Evolutionary conservation across 1,140 invertebrate species (phyloP), one percentile per base, ranked within the genome.

Genomic region (Apis florea): DNA sequence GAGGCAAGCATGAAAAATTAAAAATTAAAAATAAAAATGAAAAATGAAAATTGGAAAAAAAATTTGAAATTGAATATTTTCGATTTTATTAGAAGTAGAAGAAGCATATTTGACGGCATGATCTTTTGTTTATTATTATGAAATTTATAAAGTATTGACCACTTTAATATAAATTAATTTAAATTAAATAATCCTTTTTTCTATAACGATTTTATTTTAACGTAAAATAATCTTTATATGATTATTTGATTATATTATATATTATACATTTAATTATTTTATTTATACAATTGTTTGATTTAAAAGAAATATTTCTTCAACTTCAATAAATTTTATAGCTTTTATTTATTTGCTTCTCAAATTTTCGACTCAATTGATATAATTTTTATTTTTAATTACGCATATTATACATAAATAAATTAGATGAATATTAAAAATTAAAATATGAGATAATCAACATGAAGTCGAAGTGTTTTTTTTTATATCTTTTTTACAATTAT

Each of bases 331-430:
- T 68, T 58, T 5, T 21, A 54, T 49, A 61, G 4, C 1, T 61
- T 49, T 15, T 31, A 5, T 26, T 47, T 63, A 3, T 51, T 51
- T 19, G 9, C 1, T 31, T 15, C 17, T 58, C n/a, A 21, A 72
- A 15, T 40, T 63, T 49, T 2, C 54, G 5, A 61, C 26, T 17
- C 11, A 26, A n/a, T 56, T 51, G 53, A 67, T 80, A 53, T 58
- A 80, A 67, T n/a, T 31, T 49, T 70, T 81, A 31, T 21, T 12
- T 75, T 58, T 67, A 75, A 67, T 81, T 53, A 21, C 71, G 63
- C 63, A 40, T 81, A 81, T 59, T 6, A 11, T 68, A 75, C 71
- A 66, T 73, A 66, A 31, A 73, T 54, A 54, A 17, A 19, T 0
- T 31, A 51, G 61, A 74, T 58, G 51, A 58, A 59, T 51, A 56